Conservation (phyloP, 2,888 invertebrate species). For the Ennomos quercinarius region DNA sequence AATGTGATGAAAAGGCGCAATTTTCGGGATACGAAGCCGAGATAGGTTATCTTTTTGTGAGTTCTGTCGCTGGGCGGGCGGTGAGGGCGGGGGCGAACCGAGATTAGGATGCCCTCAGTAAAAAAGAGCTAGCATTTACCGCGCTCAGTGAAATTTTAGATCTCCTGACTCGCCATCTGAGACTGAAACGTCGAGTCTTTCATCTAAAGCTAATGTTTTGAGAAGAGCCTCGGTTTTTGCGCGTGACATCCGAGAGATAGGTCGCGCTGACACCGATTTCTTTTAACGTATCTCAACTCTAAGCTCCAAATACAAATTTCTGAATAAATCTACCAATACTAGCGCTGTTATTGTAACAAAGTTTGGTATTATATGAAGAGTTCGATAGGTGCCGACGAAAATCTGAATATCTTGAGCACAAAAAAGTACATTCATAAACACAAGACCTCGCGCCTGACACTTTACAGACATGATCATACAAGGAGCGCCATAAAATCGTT, state of each 20-base stretch:
- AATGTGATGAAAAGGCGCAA: conserved; percentile 34
- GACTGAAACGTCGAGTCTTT: conserved; percentile 9
- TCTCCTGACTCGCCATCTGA: conserved; percentile 3
- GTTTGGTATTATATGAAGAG: conserved; percentile 12
- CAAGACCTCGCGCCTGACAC: conserved; percentile 9
- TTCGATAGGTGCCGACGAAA: conserved; percentile 14
- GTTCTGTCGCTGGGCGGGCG: conserved; percentile 17
- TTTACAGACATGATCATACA: conserved; percentile 9
- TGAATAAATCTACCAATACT: not conserved
- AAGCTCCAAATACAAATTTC: not conserved
- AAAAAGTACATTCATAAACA: conserved; percentile 12
- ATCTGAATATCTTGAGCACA: conserved; percentile 13
- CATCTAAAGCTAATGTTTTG: conserved; percentile 14
- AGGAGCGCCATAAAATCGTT: conserved; percentile 11
- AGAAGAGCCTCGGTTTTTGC: conserved; percentile 8
- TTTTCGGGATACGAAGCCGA: conserved; percentile 28
- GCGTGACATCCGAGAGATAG: conserved; percentile 7
- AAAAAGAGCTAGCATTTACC: conserved; percentile 22
- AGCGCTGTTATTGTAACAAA: conserved; percentile 9
- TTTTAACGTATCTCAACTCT: conserved; percentile 4
- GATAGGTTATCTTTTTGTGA: conserved; percentile 38
- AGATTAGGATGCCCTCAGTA: conserved; percentile 17
- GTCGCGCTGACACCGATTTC: conserved; percentile 4
- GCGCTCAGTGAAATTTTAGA: conserved; percentile 8
- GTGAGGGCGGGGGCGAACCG: conserved; percentile 8